Percentiles rank a stretch among this genome's conserved stretches.
Conservation (phyloP, 2,113 vertebrate genomes). For the Rhombomys opimus region DNA sequence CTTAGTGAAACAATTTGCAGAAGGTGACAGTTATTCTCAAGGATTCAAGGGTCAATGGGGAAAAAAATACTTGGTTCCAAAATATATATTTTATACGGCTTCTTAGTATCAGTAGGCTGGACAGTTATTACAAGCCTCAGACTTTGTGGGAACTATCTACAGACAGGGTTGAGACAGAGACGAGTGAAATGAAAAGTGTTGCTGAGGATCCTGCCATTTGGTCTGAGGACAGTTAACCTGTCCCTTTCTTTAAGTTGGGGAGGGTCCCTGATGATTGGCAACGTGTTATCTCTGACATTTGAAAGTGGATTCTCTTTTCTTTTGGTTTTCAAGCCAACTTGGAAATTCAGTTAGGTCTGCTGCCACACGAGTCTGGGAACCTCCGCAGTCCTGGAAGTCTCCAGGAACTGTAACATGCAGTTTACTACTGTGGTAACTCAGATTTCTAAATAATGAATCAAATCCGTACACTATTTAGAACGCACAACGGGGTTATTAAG, state of each 20-base stretch:
- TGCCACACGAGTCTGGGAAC: neutral
- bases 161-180: neutral
- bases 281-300: conserved; percentile 35
- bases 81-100: conserved; percentile 56
- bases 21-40: conserved; percentile 78
- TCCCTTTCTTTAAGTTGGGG: neutral
- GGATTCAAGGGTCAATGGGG: conserved; percentile 83
- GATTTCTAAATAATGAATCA: conserved; percentile 70
- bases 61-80: conserved; percentile 81
- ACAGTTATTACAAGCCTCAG: rapidly evolving
- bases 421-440: conserved; percentile 32
- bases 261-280: neutral
- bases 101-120: conserved; percentile 25
- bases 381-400: neutral
- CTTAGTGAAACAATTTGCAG: conserved; percentile 82
- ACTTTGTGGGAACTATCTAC: neutral
- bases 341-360: neutral
- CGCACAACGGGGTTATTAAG: conserved; percentile 38
- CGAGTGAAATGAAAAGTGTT: conserved; percentile 12
- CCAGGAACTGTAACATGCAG: neutral
- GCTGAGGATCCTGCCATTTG: neutral
- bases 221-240: conserved; percentile 17
- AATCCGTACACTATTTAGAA: conserved; percentile 67
- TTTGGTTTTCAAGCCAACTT: neutral
- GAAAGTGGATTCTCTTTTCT: neutral